These are phyloP conservation scores for Thymallus thymallus DNA, from an alignment of 2,113 vertebrate genomes.

Conservation along the genomic window DNA sequence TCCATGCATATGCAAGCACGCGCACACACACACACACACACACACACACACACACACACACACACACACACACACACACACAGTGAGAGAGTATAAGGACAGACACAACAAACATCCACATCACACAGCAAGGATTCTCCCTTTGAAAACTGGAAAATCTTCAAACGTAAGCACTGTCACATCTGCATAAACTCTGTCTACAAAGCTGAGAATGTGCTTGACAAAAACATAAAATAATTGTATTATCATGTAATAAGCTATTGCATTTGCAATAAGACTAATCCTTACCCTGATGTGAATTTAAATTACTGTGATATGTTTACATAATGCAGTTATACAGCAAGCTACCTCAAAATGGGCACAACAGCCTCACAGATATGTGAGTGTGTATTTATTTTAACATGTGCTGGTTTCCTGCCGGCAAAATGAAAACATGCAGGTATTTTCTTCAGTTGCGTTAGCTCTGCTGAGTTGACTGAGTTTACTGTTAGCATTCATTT, in stretches of 20 bases:
- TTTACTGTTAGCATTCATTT: too few species aligned
- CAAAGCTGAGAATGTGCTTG: not conserved
- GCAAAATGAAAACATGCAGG: too few species aligned
- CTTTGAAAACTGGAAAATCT: not conserved
- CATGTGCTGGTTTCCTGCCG: too few species aligned
- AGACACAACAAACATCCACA: constrained; percentile 3
- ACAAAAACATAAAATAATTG: constrained; percentile 6
- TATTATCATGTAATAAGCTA: constrained; percentile 1
- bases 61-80: not conserved
- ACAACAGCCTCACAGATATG: too few species aligned
- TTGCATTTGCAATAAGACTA: not conserved
- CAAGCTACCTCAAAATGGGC: too few species aligned
- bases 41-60: not conserved
- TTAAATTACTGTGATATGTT: not conserved
- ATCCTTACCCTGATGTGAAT: not conserved
- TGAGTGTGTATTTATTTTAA: too few species aligned
- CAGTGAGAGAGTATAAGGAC: not conserved
- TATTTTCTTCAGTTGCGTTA: too few species aligned
- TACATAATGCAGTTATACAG: too few species aligned
- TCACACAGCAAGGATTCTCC: constrained; percentile 8
- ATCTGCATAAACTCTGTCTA: not conserved
- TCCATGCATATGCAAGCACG: not conserved
- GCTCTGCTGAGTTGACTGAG: too few species aligned
- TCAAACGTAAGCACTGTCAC: not conserved
- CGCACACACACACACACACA: not conserved